A percentile compares a stretch with the other conserved stretches of the same genome.
Conservation (phyloP, 2,797 vertebrate genomes). For the Hemibagrus guttatus region DNA sequence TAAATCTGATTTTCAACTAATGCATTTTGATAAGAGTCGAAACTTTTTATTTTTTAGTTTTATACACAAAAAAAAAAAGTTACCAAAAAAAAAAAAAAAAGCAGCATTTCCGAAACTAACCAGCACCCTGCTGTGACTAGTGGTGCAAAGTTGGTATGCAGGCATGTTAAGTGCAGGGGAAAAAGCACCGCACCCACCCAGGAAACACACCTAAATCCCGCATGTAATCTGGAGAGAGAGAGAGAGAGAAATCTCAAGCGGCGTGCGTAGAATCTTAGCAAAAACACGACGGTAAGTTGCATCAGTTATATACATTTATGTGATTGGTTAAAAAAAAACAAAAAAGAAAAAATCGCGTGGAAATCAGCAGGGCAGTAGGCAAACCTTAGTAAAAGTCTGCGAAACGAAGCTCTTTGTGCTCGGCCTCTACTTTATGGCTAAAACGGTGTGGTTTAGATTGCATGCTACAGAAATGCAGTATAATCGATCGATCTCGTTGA, state of each 20-base stretch:
- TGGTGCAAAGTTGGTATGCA: not conserved
- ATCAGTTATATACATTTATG: not conserved
- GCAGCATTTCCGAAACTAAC: not conserved
- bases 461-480: not conserved
- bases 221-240: not conserved
- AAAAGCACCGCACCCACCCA: slow-evolving; percentile 10
- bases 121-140: not conserved
- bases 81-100: not conserved
- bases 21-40: not conserved
- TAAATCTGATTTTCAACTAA: not conserved
- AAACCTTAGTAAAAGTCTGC: not conserved
- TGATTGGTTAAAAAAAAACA: too few relatives aligned
- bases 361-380: not conserved
- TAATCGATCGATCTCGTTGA: not conserved
- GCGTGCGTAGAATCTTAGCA: not conserved
- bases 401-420: slow-evolving; percentile 15
- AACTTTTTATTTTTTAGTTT: not conserved
- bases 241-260: not conserved
- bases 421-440: not conserved
- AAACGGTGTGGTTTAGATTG: not conserved
- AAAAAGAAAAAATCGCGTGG: not conserved
- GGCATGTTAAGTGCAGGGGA: not conserved
- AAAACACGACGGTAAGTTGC: slow-evolving; percentile 35
- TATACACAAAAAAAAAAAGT: not conserved
- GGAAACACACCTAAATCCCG: slow-evolving; percentile 24